phyloP scores from a whole-genome alignment of 2,888 invertebrate genomes.

The Seira musarum region DNA sequence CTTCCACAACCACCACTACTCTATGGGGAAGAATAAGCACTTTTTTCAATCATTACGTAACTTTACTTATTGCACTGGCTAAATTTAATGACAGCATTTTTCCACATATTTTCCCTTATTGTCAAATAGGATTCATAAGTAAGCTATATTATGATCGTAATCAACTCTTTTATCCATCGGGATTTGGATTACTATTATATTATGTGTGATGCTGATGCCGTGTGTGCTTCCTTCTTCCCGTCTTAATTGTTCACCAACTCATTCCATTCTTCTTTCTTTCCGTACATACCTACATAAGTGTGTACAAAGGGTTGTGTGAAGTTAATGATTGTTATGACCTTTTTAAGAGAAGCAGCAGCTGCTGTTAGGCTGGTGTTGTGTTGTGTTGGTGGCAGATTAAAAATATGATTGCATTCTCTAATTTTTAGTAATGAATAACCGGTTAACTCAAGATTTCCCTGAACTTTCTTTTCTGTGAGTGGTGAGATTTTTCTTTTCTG shows the following conservation, averaged over 20 bases:
- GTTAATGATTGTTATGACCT: conserved; percentile 16
- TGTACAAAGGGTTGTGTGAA: conserved; percentile 5
- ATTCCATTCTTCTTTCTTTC: not conserved
- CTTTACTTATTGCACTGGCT: not conserved
- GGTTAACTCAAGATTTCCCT: conserved; percentile 4
- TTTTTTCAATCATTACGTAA: conserved; percentile 3
- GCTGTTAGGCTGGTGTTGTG: conserved; percentile 7
- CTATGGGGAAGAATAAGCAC: not conserved
- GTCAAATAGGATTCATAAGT: not conserved
- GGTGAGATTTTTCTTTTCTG: conserved; percentile 15
- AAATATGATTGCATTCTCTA: conserved; percentile 7
- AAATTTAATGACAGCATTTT: conserved; percentile 1
- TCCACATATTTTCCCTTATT: not conserved
- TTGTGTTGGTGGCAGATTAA: conserved; percentile 16
- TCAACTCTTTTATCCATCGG: not conserved
- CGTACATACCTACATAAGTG: too few relatives aligned
- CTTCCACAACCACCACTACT: not conserved
- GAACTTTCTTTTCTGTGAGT: conserved; percentile 8
- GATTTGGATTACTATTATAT: too few relatives aligned
- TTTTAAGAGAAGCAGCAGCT: conserved; percentile 13
- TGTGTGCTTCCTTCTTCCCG: not conserved
- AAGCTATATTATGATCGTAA: conserved; percentile 1
- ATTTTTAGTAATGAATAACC: conserved; percentile 15
- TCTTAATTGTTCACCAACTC: conserved; percentile 4
- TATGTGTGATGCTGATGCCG: not conserved